Base-by-base conservation (phyloP, 2,888 invertebrate species). In the Nemotelus nigrinus region DNA sequence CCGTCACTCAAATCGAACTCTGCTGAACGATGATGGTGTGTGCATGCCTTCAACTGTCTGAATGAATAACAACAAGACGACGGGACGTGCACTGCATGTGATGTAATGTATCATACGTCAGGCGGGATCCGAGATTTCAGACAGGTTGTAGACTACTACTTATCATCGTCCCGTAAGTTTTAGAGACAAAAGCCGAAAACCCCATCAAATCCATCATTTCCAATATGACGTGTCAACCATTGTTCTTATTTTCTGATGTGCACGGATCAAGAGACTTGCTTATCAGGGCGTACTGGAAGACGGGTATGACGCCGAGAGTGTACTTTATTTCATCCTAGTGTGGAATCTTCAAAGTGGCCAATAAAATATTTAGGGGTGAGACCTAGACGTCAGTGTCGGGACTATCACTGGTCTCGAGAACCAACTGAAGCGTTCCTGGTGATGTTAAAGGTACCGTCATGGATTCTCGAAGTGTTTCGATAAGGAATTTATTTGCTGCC, bases 121-220 rank as follows among this genome's bases (percentile, higher is more conserved):
- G 39, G 8, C 50, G 50, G 55, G 55, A 8, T 70, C 53, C 41
- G 39, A 50, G 47, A 55, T 41, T 43, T 70, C 6, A 55, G 53
- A 70, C 50, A 53, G 70, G 6, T 55, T 70, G 55, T 55, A 55
- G 50, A 67, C 67, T 45, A 25, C 57, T 60, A 60, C 60, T 60
- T 39, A 25, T 43, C 60, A 39, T 7, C 25, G 3, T 7, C 4
- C 41, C 43, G 70, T 53, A 70, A 65, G 65, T 70, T 41, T 53
- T 70, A 55, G 43, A 70, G 53, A 53, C 55, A 70, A 53, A 8
- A 55, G 41, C 67, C 53, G 70, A 70, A 67, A 67, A 70, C 41
- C 55, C 25, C 8, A 55, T 53, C 70, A 70, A 50, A 70, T 70
- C 55, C 70, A 70, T 70, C 70, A 70, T 55, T 10, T n/a, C 45